Evolutionary conservation across 2,113 vertebrate species (phyloP), one percentile per base, ranked within the genome.

Genomic region (Hippolais icterina): DNA sequence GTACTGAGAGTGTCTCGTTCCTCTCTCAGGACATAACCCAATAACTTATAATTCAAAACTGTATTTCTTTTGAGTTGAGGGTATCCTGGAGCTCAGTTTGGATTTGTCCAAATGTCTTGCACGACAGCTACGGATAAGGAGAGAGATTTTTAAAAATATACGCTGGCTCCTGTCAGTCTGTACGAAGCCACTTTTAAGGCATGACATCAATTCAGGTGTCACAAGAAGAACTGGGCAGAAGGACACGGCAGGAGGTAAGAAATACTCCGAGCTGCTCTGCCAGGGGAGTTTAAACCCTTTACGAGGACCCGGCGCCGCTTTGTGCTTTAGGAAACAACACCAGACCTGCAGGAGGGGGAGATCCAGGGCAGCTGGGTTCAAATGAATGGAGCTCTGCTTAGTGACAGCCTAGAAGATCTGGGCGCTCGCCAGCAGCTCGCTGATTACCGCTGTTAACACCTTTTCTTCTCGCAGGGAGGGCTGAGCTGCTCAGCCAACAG

Each of bases 371-470:
- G 66, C 84, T 69, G 23, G 49, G 15, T 29, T 61, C 33, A 69
- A 77, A 20, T 25, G 22, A 91, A 79, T 22, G 19, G 46, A 5
- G 0, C 80, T 91, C 33, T 50, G 75, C 85, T 80, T 20, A 60
- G 79, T 66, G 70, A 91, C 85, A 56, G 82, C 79, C 83, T 77
- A 31, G 71, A 93, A 80, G 83, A 54, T 15, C 83, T 95, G 92
- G 79, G 33, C 27, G 15, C 0, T 25, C 46, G 64, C 90, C 90
- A 93, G 82, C 69, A 56, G 80, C 60, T 84, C 28, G n/a, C 1
- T 95, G 93, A 93, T 95, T 82, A 56, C 19, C 49, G 11, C 87
- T 91, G 89, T 96, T 96, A 91, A 49, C 95, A 96, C 95, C 80
- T 95, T 96, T 95, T 93, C 80, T 93, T 81, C 91, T 83, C 28